phyloP scores from a whole-genome alignment of 2,888 invertebrate genomes.

The Acanthococcus lagerstroemiae region DNA sequence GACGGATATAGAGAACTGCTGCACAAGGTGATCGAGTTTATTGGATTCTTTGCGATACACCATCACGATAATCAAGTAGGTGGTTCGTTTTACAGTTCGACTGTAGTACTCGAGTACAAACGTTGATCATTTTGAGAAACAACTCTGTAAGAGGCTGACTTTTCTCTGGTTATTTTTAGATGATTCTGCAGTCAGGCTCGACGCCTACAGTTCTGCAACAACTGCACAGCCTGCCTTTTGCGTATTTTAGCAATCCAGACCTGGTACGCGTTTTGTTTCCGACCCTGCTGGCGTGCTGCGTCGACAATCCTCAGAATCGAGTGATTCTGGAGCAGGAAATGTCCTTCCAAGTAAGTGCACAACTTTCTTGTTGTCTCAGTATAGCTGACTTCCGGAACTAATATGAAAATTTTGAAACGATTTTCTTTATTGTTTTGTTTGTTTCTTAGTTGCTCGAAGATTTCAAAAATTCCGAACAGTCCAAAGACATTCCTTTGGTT shows the following conservation, averaged over 20 bases:
- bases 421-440: constrained; percentile 3
- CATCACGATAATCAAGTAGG: constrained; percentile 66
- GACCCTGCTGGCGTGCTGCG: constrained; percentile 62
- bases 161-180: constrained; percentile 45
- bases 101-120: too few relatives aligned
- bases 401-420: not conserved
- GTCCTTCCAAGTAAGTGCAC: constrained; percentile 47
- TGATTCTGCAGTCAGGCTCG: constrained; percentile 61
- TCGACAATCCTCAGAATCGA: constrained; percentile 57
- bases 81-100: not conserved
- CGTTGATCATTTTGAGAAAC: not conserved
- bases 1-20: constrained; percentile 51
- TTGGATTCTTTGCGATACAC: constrained; percentile 73
- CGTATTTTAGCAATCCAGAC: constrained; percentile 67
- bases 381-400: not conserved
- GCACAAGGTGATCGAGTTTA: constrained; percentile 65
- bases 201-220: constrained; percentile 73
- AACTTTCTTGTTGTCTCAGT: not conserved
- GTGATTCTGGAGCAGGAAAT: constrained; percentile 64
- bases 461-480: constrained; percentile 48
- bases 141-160: not conserved
- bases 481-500: constrained; percentile 47
- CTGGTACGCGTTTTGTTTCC: constrained; percentile 66
- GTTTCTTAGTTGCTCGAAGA: constrained; percentile 50
- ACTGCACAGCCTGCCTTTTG: constrained; percentile 69